phyloP scores from a whole-genome alignment of 2,797 vertebrate species.

The Xiphophorus birchmanni region DNA sequence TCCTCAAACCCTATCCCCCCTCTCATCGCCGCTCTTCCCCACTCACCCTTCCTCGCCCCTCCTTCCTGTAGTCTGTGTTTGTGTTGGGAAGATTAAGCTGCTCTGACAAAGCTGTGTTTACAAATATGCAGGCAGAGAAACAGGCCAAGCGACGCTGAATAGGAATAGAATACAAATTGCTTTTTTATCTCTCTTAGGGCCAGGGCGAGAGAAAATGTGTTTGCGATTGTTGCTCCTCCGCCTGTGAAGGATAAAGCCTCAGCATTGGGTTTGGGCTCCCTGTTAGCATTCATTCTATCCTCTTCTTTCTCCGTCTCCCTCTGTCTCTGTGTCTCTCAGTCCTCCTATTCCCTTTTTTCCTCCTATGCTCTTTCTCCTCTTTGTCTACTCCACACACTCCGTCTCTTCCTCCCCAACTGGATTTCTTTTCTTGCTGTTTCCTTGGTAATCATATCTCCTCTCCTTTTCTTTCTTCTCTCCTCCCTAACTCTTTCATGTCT shows the following conservation, averaged over 20 bases:
- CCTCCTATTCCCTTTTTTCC: constrained; percentile 71
- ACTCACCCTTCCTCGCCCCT: constrained; percentile 63
- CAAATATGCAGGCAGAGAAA: constrained; percentile 87
- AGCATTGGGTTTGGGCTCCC: constrained; percentile 80
- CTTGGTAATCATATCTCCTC: constrained; percentile 79
- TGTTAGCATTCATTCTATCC: constrained; percentile 84
- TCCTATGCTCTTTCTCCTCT: constrained; percentile 67
- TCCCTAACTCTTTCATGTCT: constrained; percentile 69
- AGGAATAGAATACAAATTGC: constrained; percentile 88
- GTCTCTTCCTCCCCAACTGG: constrained; percentile 66
- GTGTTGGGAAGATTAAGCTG: constrained; percentile 86
- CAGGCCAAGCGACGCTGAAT: constrained; percentile 84
- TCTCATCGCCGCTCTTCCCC: constrained; percentile 38
- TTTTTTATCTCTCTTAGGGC: constrained; percentile 87
- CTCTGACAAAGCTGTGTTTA: constrained; percentile 87
- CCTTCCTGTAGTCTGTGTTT: constrained; percentile 78
- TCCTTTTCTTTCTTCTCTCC: constrained; percentile 60
- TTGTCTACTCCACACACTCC: constrained; percentile 68
- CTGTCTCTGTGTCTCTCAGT: constrained; percentile 60
- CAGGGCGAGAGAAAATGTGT: constrained; percentile 85
- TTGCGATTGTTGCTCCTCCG: constrained; percentile 85
- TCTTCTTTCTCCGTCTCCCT: constrained; percentile 65
- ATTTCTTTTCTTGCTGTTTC: constrained; percentile 74
- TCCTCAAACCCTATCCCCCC: constrained; percentile 20
- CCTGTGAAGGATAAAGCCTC: constrained; percentile 85